Evolutionary conservation across 1,140 invertebrate genomes (phyloP).

Genomic region (Drosophila mauritiana): DNA sequence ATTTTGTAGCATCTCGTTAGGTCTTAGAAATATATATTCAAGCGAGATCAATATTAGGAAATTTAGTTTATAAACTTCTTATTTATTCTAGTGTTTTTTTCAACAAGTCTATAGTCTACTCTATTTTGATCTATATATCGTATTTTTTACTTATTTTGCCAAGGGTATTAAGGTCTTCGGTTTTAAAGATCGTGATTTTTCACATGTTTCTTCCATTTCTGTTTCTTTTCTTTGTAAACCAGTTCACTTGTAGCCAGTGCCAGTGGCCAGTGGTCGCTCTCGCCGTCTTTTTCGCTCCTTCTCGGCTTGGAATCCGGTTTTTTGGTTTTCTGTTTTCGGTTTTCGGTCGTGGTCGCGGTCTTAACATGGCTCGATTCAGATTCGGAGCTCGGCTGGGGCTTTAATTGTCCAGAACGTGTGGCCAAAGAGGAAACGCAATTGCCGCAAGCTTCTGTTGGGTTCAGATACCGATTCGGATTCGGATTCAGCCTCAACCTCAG

Average conservation of each 20-base stretch:
- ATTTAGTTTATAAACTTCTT: no score
- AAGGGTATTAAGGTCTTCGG: constrained; percentile 11
- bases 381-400: constrained; percentile 59
- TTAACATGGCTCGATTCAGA: constrained; percentile 41
- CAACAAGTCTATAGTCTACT: no score
- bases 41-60: no score
- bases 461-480: constrained; percentile 32
- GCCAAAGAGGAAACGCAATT: constrained; percentile 78
- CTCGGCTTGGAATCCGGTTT: constrained; percentile 77
- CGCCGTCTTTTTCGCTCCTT: constrained; percentile 48
- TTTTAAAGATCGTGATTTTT: neutral
- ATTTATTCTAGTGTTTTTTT: no score
- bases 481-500: constrained; percentile 8
- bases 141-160: no score
- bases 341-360: constrained; percentile 59
- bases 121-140: no score
- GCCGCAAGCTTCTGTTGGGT: constrained; percentile 80
- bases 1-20: no score
- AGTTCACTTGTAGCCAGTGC: constrained; percentile 82
- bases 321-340: constrained; percentile 48
- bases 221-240: constrained; percentile 69
- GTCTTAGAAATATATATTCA: no score
- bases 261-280: constrained; percentile 70
- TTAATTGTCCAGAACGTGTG: constrained; percentile 80
- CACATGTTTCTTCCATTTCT: constrained; percentile 25